phyloP scores from a whole-genome alignment of 2,888 invertebrate genomes.

The Pristionchus entomophagus region DNA sequence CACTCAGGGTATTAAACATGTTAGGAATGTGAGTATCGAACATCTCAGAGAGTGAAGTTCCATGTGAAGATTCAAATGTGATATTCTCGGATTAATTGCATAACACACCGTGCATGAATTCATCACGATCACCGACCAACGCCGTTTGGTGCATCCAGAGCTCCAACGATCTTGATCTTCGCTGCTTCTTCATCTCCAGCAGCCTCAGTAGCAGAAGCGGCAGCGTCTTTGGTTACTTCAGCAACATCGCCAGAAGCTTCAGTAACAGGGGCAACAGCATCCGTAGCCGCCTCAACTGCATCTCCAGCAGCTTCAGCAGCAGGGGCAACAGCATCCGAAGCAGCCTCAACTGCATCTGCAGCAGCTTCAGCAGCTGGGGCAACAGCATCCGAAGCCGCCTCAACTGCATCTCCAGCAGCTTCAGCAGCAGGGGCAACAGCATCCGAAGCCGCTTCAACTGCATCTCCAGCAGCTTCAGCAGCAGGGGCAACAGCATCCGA shows the following conservation, averaged over 20 bases:
- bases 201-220: background rate
- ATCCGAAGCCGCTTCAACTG: background rate
- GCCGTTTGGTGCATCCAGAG: background rate
- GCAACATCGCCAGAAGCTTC: background rate
- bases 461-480: background rate
- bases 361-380: background rate
- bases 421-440: background rate
- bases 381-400: background rate
- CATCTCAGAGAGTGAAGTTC: too few relatives aligned
- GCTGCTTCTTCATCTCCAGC: background rate
- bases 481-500: background rate
- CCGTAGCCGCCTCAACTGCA: background rate
- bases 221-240: background rate
- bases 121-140: slow-evolving; percentile 34
- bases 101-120: slow-evolving; percentile 23
- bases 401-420: background rate
- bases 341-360: background rate
- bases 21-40: background rate
- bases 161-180: background rate
- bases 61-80: too few relatives aligned
- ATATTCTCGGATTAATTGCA: background rate
- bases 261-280: background rate
- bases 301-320: background rate
- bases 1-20: background rate
- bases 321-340: background rate